Conservation (phyloP, 2,888 invertebrate species). For the Yponomeuta sedellus region DNA sequence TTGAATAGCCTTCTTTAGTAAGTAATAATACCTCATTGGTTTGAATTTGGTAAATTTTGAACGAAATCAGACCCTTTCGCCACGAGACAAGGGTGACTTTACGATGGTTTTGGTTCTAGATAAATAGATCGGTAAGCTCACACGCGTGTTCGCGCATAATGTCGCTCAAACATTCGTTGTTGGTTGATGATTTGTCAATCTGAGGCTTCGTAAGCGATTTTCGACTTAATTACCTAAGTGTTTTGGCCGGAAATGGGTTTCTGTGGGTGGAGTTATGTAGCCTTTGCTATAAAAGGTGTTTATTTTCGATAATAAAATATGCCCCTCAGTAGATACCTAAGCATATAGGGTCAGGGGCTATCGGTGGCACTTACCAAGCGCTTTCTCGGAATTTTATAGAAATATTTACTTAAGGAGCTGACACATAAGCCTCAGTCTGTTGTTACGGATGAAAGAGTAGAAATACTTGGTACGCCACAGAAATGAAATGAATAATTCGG, state of each 20-base stretch:
- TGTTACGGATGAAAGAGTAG: too few relatives aligned
- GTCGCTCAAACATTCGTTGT: conserved; percentile 8
- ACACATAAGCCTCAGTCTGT: too few relatives aligned
- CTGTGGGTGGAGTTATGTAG: background rate
- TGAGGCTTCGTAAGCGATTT: conserved; percentile 6
- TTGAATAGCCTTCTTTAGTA: too few relatives aligned
- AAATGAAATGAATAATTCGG: too few relatives aligned
- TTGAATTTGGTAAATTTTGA: background rate
- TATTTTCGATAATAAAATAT: background rate
- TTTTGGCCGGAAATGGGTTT: background rate
- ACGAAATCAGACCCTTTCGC: background rate
- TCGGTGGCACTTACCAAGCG: too few relatives aligned
- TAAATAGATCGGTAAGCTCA: conserved; percentile 10
- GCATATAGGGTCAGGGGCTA: background rate
- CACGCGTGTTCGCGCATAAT: conserved; percentile 15
- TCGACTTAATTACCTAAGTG: background rate
- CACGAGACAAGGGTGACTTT: background rate
- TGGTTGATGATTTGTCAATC: conserved; percentile 13
- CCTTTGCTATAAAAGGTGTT: conserved; percentile 4
- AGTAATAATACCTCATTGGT: too few relatives aligned
- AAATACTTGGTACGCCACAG: too few relatives aligned
- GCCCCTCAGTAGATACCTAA: background rate
- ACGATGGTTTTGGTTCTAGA: background rate
- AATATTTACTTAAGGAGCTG: too few relatives aligned
- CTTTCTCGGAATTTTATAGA: too few relatives aligned